These are phyloP conservation scores for Solenodon paradoxus DNA, from an alignment of 2,113 vertebrate genomes.

Conservation along the genomic window DNA sequence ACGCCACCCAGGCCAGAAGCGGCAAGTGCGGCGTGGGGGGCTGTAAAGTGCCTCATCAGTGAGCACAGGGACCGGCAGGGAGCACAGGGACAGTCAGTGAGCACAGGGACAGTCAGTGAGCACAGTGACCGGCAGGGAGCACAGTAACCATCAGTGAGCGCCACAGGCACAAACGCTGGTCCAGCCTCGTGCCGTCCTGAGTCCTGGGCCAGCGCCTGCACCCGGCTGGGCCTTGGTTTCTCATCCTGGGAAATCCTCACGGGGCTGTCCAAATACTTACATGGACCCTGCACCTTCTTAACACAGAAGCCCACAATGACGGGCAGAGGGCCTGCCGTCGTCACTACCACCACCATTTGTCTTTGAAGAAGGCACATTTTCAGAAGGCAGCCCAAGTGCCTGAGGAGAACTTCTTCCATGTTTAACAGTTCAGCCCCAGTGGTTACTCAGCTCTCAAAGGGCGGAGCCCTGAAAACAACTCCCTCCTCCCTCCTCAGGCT, in stretches of 20 bases:
- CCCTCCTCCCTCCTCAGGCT: neutral
- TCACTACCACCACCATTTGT: neutral
- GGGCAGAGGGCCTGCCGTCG: no score
- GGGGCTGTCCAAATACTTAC: neutral
- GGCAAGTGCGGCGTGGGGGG: neutral
- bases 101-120: neutral
- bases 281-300: neutral
- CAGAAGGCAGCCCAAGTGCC: no score
- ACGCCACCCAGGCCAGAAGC: neutral
- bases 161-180: neutral
- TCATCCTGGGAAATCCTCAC: neutral
- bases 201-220: neutral
- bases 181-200: neutral
- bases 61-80: fast-evolving
- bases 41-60: neutral
- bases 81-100: neutral
- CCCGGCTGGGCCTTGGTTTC: neutral
- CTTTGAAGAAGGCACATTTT: neutral
- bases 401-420: neutral
- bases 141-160: neutral
- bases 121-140: fast-evolving
- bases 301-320: neutral
- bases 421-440: neutral
- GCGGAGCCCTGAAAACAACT: neutral
- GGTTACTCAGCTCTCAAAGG: neutral